Evolutionary conservation across 2,888 invertebrate genomes (phyloP).

Genomic region (Diachrysia chrysitis): DNA sequence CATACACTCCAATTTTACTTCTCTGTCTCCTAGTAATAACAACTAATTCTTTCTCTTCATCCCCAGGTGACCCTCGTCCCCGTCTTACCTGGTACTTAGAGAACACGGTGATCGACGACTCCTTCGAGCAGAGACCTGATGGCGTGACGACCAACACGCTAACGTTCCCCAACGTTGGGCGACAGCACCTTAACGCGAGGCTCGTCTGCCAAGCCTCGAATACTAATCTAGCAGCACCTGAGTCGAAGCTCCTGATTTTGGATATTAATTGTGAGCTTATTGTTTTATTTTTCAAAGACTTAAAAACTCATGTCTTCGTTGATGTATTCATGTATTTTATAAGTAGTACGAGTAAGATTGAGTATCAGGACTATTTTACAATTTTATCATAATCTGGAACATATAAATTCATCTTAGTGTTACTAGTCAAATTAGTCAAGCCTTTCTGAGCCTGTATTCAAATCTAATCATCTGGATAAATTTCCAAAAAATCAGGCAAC

Average conservation of each 20-base stretch:
- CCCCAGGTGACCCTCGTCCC: conserved; percentile 93
- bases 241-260: conserved; percentile 93
- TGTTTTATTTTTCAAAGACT: background rate
- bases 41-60: background rate
- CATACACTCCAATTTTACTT: too few species aligned
- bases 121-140: conserved; percentile 91
- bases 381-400: too few species aligned
- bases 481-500: too few species aligned
- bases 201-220: conserved; percentile 96
- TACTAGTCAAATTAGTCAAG: too few species aligned
- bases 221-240: conserved; percentile 94
- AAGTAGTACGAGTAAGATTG: too few species aligned
- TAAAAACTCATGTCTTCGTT: too few species aligned
- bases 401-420: too few species aligned
- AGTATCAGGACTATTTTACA: too few species aligned
- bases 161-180: conserved; percentile 93
- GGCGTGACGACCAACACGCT: conserved; percentile 94
- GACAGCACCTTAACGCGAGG: conserved; percentile 94
- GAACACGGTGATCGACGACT: conserved; percentile 95
- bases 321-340: too few species aligned
- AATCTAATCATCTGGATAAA: too few species aligned
- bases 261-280: conserved; percentile 95
- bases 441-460: too few species aligned
- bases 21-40: too few species aligned
- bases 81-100: conserved; percentile 95